phyloP scores from a whole-genome alignment of 2,888 invertebrate species.

The Loripinus fragilis region DNA sequence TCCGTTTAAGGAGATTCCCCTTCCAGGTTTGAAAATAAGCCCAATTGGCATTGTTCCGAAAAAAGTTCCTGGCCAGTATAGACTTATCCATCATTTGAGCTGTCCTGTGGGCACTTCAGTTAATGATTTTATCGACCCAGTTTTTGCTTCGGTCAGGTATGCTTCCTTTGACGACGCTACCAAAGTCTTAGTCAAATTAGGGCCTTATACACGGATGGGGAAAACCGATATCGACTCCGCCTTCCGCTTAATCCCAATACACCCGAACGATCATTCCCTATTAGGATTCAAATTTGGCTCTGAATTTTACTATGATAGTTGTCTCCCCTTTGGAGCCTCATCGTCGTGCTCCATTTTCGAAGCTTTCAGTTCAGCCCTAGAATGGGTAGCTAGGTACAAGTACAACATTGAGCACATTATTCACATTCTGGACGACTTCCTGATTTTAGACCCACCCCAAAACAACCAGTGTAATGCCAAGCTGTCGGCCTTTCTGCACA shows the following conservation, averaged over 20 bases:
- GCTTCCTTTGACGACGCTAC: conserved; percentile 16
- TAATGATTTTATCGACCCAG: conserved; percentile 3
- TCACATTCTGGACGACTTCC: not conserved
- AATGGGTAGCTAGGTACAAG: conserved; percentile 1
- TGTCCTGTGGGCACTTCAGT: not conserved
- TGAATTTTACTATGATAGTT: conserved; percentile 7
- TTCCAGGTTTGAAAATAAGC: not conserved
- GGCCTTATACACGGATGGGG: not conserved
- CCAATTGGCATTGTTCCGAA: conserved; percentile 39
- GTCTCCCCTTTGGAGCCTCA: not conserved
- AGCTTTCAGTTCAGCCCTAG: conserved; percentile 1
- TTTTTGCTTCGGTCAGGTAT: not conserved
- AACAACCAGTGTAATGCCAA: not conserved
- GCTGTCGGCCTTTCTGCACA: not conserved
- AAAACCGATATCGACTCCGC: conserved; percentile 22
- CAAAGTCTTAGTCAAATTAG: not conserved
- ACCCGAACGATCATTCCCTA: conserved; percentile 14
- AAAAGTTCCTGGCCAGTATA: not conserved
- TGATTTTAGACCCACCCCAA: not conserved
- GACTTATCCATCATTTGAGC: conserved; percentile 3
- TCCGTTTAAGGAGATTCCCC: too few relatives aligned
- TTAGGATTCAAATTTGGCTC: conserved; percentile 2
- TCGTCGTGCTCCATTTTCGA: not conserved
- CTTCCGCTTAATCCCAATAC: conserved; percentile 8
- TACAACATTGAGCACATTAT: not conserved